Evolutionary conservation across 2,888 invertebrate genomes (phyloP).

Genomic region (Augochlorella aurata): DNA sequence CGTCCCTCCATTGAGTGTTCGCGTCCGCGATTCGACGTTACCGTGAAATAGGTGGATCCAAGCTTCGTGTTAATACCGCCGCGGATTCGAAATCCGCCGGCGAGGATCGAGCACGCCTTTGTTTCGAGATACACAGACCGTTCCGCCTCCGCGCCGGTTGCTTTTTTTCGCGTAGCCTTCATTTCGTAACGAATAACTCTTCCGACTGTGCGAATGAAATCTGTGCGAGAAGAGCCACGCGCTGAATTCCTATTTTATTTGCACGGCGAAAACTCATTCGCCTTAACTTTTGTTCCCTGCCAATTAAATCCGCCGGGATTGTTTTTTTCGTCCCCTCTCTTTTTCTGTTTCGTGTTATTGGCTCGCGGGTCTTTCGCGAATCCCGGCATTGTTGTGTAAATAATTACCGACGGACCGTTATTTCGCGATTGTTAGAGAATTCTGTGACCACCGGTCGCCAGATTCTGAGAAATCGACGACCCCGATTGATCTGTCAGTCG

Average conservation of each 20-base stretch:
- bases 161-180: slow-evolving; percentile 30
- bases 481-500: not conserved
- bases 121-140: slow-evolving; percentile 48
- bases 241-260: slow-evolving; percentile 28
- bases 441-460: not conserved
- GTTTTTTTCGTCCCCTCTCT: not conserved
- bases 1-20: slow-evolving; percentile 24
- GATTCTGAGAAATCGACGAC: not conserved
- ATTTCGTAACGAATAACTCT: slow-evolving; percentile 50
- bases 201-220: slow-evolving; percentile 34
- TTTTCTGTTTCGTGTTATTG: not conserved
- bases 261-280: slow-evolving; percentile 12
- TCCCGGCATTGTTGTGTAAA: not conserved
- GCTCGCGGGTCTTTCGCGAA: not conserved
- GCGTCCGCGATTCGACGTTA: slow-evolving; percentile 38
- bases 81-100: slow-evolving; percentile 47
- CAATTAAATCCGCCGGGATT: slow-evolving; percentile 18
- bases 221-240: not conserved
- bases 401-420: not conserved
- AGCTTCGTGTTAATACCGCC: slow-evolving; percentile 40
- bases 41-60: slow-evolving; percentile 49
- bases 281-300: slow-evolving; percentile 27
- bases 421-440: not conserved
- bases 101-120: slow-evolving; percentile 54
- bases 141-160: slow-evolving; percentile 25